These are phyloP conservation scores for Ascidia mentula DNA, from an alignment of 23 tunicate genomes.

Conservation along the genomic window DNA sequence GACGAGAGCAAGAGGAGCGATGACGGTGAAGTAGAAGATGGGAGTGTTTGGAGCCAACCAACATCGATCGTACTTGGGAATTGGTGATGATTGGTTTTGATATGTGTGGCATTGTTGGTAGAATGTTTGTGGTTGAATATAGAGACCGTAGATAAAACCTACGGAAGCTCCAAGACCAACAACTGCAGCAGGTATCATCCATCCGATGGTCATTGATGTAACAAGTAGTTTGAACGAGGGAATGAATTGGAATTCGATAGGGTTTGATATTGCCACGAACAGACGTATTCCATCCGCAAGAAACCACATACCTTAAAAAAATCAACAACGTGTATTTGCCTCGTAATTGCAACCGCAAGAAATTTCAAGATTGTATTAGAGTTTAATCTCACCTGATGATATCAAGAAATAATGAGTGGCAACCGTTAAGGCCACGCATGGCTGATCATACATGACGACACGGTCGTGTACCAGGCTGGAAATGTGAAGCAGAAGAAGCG, in stretches of 20 bases:
- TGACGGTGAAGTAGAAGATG: neutral
- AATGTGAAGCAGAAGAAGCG: neutral
- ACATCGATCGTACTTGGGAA: neutral
- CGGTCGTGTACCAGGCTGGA: neutral
- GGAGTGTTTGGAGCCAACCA: conserved; percentile 6
- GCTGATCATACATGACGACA: neutral
- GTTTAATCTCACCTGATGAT: neutral
- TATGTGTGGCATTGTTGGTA: neutral
- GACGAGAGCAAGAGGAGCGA: conserved; percentile 11
- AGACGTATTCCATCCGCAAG: neutral
- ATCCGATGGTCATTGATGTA: neutral
- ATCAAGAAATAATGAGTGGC: neutral
- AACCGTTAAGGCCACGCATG: neutral
- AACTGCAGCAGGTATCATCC: neutral
- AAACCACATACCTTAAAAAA: neutral
- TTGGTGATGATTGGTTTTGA: neutral
- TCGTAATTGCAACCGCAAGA: neutral
- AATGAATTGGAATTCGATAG: neutral
- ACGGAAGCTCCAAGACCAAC: neutral
- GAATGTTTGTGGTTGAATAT: neutral
- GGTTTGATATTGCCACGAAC: neutral
- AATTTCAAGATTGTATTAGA: neutral
- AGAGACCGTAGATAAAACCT: neutral
- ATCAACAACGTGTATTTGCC: neutral
- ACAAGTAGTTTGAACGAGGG: neutral